Percentiles rank a stretch among this genome's conserved stretches.
These are phyloP conservation scores for Lepisosteus oculatus DNA, from an alignment of 2,113 vertebrate species.

Conservation along the genomic window DNA sequence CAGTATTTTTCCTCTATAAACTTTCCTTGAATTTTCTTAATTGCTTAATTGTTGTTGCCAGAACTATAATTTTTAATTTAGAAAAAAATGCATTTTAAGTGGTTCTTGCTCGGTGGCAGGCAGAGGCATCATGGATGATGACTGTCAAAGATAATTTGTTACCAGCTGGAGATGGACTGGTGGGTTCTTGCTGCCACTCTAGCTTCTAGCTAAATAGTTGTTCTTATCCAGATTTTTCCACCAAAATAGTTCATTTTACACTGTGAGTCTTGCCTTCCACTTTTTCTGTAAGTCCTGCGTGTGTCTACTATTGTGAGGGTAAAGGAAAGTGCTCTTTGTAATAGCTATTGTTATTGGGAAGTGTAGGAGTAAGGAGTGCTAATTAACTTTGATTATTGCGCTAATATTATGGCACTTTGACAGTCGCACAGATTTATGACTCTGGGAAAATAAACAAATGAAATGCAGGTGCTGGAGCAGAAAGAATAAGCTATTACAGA, in stretches of 20 bases:
- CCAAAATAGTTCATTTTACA: neutral
- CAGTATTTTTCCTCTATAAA: too few species aligned
- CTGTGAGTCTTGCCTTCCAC: neutral
- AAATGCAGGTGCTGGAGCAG: conserved; percentile 99
- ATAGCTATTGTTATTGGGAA: conserved; percentile 77
- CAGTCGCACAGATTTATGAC: conserved; percentile 95
- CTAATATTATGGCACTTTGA: conserved; percentile 97
- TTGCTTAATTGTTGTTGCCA: neutral
- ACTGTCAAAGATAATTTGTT: conserved; percentile 11
- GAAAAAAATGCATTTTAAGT: conserved; percentile 9
- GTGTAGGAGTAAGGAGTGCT: conserved; percentile 69
- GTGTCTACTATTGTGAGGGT: too few species aligned
- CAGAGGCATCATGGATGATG: neutral
- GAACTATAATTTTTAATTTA: conserved; percentile 12
- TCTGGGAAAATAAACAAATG: conserved; percentile 98
- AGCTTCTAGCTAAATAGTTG: conserved; percentile 5
- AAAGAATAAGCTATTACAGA: conserved; percentile 99
- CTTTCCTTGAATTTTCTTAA: too few species aligned
- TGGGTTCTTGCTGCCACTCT: neutral
- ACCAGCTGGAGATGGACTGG: neutral
- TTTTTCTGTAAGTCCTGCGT: too few species aligned
- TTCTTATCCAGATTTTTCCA: neutral
- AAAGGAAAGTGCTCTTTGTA: conserved; percentile 54
- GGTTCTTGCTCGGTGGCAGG: conserved; percentile 7
- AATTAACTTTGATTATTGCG: conserved; percentile 99